Evolutionary conservation across 2,888 invertebrate species (phyloP).

Genomic region (Plutella xylostella): DNA sequence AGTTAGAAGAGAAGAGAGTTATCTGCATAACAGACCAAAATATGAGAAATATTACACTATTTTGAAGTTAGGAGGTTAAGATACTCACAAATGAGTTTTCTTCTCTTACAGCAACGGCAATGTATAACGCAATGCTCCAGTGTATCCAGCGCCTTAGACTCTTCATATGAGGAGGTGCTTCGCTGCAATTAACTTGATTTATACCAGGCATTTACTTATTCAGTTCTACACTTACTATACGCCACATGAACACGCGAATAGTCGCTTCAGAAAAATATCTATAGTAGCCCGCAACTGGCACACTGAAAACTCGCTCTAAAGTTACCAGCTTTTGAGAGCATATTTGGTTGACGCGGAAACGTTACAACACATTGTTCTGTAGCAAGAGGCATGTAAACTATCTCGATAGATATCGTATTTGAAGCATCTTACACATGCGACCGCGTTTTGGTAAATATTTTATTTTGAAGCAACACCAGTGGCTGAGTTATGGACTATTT

Average conservation of each 20-base stretch:
- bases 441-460: constrained; percentile 40
- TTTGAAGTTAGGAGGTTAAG: too few relatives aligned
- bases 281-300: constrained; percentile 21
- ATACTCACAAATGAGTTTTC: too few relatives aligned
- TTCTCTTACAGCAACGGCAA: too few relatives aligned
- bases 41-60: too few relatives aligned
- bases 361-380: constrained; percentile 19
- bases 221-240: constrained; percentile 57
- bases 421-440: constrained; percentile 43
- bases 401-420: constrained; percentile 35
- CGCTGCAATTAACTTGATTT: constrained; percentile 69
- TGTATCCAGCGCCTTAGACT: too few relatives aligned
- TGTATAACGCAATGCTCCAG: too few relatives aligned
- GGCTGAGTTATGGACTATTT: constrained; percentile 26
- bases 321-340: background rate
- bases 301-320: constrained; percentile 23
- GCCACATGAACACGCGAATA: constrained; percentile 45
- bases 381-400: constrained; percentile 29
- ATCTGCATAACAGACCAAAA: too few relatives aligned
- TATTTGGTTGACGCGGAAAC: constrained; percentile 12
- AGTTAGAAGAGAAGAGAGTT: too few relatives aligned
- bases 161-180: constrained; percentile 60
- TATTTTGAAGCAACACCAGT: constrained; percentile 27
- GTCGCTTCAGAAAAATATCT: constrained; percentile 27
- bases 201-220: constrained; percentile 65